Evolutionary conservation across 2,113 vertebrate species (phyloP).

Genomic region (Acanthochromis polyacanthus): DNA sequence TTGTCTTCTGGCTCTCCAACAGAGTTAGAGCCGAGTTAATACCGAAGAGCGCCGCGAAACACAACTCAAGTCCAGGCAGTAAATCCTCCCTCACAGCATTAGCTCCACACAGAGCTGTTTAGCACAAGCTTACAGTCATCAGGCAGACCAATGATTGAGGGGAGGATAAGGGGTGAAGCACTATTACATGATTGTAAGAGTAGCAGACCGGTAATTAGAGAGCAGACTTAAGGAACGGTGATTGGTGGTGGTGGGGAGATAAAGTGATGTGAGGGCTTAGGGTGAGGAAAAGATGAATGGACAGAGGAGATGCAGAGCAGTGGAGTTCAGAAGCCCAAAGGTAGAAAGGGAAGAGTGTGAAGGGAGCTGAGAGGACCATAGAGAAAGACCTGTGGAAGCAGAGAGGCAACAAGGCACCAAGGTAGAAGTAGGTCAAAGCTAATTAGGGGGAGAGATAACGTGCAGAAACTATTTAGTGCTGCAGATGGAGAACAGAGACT

Average conservation of each 20-base stretch:
- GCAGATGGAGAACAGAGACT: slow-evolving; percentile 42
- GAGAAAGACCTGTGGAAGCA: slow-evolving; percentile 45
- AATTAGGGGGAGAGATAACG: slow-evolving; percentile 50
- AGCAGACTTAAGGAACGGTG: slow-evolving; percentile 51
- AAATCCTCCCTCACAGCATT: slow-evolving; percentile 79
- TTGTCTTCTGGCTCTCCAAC: slow-evolving; percentile 60
- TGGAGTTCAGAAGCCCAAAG: slow-evolving; percentile 32
- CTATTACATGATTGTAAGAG: slow-evolving; percentile 73
- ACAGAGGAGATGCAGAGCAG: slow-evolving; percentile 39
- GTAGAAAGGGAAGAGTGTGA: slow-evolving; percentile 21
- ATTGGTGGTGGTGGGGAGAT: slow-evolving; percentile 55
- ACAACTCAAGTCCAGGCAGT: slow-evolving; percentile 69
- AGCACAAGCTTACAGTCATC: slow-evolving; percentile 75
- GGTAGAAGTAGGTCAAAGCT: slow-evolving; percentile 66
- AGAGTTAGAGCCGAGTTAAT: slow-evolving; percentile 66
- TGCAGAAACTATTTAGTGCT: slow-evolving; percentile 54
- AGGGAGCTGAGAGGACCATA: slow-evolving; percentile 32
- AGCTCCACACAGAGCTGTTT: slow-evolving; percentile 71
- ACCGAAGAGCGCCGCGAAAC: slow-evolving; percentile 46
- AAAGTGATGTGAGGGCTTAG: slow-evolving; percentile 56
- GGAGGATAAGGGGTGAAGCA: slow-evolving; percentile 68
- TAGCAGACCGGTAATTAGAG: slow-evolving; percentile 72
- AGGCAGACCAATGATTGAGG: slow-evolving; percentile 70
- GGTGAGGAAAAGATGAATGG: slow-evolving; percentile 58
- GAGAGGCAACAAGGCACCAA: slow-evolving; percentile 46